Evolutionary conservation across 2,888 invertebrate genomes (phyloP), one percentile per base, ranked within the genome.

Genomic region (Ophioninae sp.): DNA sequence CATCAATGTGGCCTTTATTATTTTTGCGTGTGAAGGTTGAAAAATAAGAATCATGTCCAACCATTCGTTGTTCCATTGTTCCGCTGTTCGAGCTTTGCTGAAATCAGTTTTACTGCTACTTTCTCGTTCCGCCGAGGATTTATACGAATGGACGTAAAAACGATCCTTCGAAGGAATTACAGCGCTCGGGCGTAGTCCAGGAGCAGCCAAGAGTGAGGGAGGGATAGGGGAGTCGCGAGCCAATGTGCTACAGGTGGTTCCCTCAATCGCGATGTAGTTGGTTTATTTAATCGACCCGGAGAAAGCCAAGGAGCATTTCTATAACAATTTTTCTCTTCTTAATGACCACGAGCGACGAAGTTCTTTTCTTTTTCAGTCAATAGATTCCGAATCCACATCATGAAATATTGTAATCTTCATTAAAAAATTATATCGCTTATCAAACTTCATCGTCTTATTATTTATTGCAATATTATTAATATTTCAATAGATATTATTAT

Each of bases 211-310:
- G 64, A 7, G 67, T 7, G 61, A 39, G 44, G 17, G 56, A 41
- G 20, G 23, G 37, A n/a, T 17, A 20, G n/a, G 61, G n/a, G 21
- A 61, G 30, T n/a, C 6, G n/a, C 44, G 67, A 80, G 74, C 77
- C 68, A 74, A 83, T 75, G 62, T 67, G 74, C 83, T 79, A 84
- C 83, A 84, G 83, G 83, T 84, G 83, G 83, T 81, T 70, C 23
- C 59, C 65, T 75, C 69, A 61, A 78, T 81, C 67, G 78, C 44
- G 74, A 75, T 75, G 21, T 78, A 70, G 74, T 84, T 78, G 74
- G 70, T 70, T 81, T 79, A 81, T 81, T 81, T 75, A 81, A 84
- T 75, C 81, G 74, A 20, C 30, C 56, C 13, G 44, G 77, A 41
- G 59, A 79, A 67, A 77, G 65, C 39, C 3, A 73, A 67, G 17